Conservation (phyloP, 2,888 invertebrate species). For the Ptilodon capucinus region DNA sequence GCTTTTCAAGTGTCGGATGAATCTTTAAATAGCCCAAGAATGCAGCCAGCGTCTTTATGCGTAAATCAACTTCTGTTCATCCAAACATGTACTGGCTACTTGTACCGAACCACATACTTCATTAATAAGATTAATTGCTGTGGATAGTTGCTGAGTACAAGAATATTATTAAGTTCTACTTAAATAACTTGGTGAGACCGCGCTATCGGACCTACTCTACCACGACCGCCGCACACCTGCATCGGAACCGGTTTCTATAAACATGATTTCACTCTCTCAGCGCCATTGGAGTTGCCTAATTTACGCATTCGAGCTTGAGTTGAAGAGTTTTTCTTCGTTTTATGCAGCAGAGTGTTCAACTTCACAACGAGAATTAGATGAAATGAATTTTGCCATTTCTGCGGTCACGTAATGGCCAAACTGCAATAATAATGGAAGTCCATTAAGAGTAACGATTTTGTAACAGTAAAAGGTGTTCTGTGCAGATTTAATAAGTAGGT, state of each 20-base stretch:
- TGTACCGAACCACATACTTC: constrained; percentile 6
- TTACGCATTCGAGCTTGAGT: constrained; percentile 39
- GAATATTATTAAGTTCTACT: constrained; percentile 23
- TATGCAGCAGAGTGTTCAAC: background rate
- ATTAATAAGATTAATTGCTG: constrained; percentile 20
- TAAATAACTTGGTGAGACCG: constrained; percentile 27
- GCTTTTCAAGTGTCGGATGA: background rate
- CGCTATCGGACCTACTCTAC: constrained; percentile 24
- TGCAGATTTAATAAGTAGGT: background rate
- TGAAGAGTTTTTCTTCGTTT: constrained; percentile 17
- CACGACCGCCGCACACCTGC: constrained; percentile 65
- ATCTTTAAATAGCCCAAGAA: background rate
- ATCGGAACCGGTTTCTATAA: constrained; percentile 69
- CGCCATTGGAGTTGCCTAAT: constrained; percentile 48
- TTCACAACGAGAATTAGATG: constrained; percentile 6
- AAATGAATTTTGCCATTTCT: constrained; percentile 2
- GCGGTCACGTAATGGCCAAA: background rate
- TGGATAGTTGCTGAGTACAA: constrained; percentile 13
- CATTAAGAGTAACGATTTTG: constrained; percentile 3
- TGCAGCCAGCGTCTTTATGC: background rate
- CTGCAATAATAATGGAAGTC: constrained; percentile 2
- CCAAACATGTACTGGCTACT: background rate
- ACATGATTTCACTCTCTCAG: constrained; percentile 77
- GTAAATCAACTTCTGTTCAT: background rate
- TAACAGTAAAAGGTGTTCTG: background rate